Evolutionary conservation across 2,113 vertebrate genomes (phyloP).

Genomic region (Pogona vitticeps): DNA sequence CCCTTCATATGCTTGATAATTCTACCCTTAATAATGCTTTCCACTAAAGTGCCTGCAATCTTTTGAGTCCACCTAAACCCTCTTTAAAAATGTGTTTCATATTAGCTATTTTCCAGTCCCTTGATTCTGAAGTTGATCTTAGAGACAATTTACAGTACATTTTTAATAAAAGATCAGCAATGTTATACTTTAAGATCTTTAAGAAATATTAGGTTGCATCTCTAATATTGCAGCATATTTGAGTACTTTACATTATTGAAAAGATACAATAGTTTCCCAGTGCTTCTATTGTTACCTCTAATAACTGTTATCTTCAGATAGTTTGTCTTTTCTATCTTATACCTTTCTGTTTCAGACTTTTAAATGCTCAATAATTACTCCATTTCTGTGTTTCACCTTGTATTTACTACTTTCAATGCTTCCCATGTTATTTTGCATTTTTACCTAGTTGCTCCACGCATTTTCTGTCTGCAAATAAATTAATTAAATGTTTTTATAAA

Average conservation of each 20-base stretch:
- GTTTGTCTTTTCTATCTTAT: background rate
- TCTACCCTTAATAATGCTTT: too few species aligned
- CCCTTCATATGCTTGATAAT: too few species aligned
- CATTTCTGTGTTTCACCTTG: slow-evolving; percentile 17
- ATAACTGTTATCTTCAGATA: background rate
- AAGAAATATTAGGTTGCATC: background rate
- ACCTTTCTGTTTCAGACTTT: slow-evolving; percentile 10
- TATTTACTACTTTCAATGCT: slow-evolving; percentile 32
- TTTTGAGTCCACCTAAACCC: too few species aligned
- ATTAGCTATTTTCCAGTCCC: background rate
- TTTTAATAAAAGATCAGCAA: background rate
- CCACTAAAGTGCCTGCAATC: too few species aligned
- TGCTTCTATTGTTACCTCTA: background rate
- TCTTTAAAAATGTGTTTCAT: too few species aligned
- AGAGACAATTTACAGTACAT: background rate
- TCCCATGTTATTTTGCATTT: slow-evolving; percentile 9
- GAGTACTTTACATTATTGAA: background rate
- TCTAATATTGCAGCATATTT: background rate
- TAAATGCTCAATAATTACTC: slow-evolving; percentile 13
- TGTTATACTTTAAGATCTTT: background rate
- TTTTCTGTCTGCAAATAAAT: background rate
- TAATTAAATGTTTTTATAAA: background rate
- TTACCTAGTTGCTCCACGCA: background rate
- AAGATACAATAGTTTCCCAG: background rate
- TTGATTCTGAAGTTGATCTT: background rate